Base-by-base conservation (phyloP, 2,797 vertebrate species). In the Gallirallus australis region DNA sequence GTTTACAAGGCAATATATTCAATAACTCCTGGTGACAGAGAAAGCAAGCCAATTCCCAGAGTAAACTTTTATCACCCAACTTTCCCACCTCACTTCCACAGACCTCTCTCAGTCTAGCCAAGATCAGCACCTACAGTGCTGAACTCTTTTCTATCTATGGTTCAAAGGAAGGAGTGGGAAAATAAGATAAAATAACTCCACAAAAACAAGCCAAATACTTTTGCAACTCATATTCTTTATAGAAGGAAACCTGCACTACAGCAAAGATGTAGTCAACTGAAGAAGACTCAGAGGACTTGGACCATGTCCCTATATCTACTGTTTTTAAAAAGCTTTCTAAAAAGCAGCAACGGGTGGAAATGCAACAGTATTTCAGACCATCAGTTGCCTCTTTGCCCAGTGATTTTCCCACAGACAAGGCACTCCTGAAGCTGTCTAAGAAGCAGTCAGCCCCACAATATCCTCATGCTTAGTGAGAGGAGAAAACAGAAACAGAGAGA, bases 1-100 rank as follows among this genome's bases (percentile, higher is more conserved):
- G 3, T 52, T 80, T 63, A 31, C 31, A 25, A 25, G 7, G 52
- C 20, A 42, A 48, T 15, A 50, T 15, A 66, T 45, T 68, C 52
- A 89, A 30, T 19, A 42, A 6, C 73, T 21, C 6, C 12, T 5
- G 24, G 35, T 37, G 42, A 61, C 31, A 72, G 37, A 72, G 48
- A 64, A 90, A 83, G 54, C 39, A 57, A 82, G 39, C 21, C 42
- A 73, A 20, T 57, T 80, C 30, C 28, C 68, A 78, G 30, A 54
- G 60, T 35, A 35, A 90, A 60, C 16, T 37, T 47, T 28, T 19
- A 53, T 40, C 0, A 3, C 53, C 25, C 0, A 0, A 28, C 35
- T 66, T 72, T 61, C 37, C 17, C 52, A 94, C 23, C 50, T 88
- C 31, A 13, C 11, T 78, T 86, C 50, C 57, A 79, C 12, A 78